Base-by-base conservation (phyloP, 2,113 vertebrate species). In the Oryctolagus cuniculus region DNA sequence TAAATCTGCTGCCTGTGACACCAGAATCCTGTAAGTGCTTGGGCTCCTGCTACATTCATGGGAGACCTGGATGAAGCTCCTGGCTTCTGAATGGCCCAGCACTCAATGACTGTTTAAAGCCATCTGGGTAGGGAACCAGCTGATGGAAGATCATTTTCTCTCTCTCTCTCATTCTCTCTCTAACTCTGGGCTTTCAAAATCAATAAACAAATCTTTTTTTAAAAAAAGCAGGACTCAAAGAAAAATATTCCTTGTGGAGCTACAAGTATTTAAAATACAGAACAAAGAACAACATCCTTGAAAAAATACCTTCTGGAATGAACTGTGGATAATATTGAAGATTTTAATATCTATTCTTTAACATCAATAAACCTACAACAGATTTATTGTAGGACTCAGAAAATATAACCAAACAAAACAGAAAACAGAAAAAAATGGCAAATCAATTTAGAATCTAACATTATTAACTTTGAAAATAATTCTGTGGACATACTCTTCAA, bases 351-450 rank as follows among this genome's bases (percentile, higher is more conserved):
- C 36, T 79, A 5, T 77, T 90, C 36, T 92, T 79, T 80, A 90
- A 90, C 82, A 87, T 72, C n/a, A 94, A 95, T 79, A 84, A 93
- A 73, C 53, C n/a, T 90, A 38, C 72, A 77, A 10, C 31, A 91
- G 17, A 77, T 84, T 72, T 91, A 78, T 17, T 38, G 34, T 24
- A 91, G 29, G 61, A 19, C 63, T 11, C 29, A 70, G 53, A 86
- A 89, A 85, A 81, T 10, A 94, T 80, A 85, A 58, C 5, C 2
- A 75, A 83, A 86, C 10, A 87, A 90, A 84, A 91, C 24, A 94
- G 19, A 79, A 64, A 78, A 53, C 0, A 34, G 8, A 15, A 87
- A 93, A 27, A 93, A 94, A 78, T 3, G 87, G 80, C 13, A 92
- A 84, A 19, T 96, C 55, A 84, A 1, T 64, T 85, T 88, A 69